Evolutionary conservation across 2,797 vertebrate genomes (phyloP).

Genomic region (Sebastiscus tertius): DNA sequence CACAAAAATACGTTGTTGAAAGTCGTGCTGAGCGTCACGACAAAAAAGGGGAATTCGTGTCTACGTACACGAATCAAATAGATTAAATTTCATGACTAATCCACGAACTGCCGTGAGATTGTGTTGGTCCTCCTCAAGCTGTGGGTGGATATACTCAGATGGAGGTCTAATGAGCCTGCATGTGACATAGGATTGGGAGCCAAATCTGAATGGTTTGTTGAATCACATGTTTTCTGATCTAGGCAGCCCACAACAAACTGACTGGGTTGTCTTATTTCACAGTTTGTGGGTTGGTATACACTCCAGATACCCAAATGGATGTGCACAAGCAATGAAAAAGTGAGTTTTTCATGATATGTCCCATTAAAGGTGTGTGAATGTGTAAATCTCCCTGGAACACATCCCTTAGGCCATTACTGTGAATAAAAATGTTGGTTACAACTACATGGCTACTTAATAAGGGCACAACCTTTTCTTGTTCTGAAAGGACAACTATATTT

Average conservation of each 20-base stretch:
- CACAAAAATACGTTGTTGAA: no score
- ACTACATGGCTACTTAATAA: neutral
- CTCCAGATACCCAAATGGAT: neutral
- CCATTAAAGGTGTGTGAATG: neutral
- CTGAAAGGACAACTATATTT: neutral
- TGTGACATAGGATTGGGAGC: neutral
- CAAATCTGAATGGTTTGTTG: neutral
- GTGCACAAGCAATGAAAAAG: neutral
- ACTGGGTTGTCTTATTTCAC: neutral
- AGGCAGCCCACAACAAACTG: no score
- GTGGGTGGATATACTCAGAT: no score
- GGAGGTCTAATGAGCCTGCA: no score
- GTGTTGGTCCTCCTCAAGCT: no score
- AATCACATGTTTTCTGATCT: neutral
- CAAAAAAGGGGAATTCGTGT: no score
- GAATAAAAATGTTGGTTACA: neutral
- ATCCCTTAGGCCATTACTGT: neutral
- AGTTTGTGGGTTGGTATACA: rapidly evolving
- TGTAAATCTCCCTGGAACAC: neutral
- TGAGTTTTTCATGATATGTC: neutral
- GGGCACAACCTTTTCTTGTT: neutral
- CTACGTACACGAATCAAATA: no score
- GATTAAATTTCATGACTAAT: no score
- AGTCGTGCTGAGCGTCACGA: rapidly evolving
- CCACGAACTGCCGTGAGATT: rapidly evolving